Conservation (phyloP, 2,797 vertebrate genomes). For the Phrynocephalus vlangalii region DNA sequence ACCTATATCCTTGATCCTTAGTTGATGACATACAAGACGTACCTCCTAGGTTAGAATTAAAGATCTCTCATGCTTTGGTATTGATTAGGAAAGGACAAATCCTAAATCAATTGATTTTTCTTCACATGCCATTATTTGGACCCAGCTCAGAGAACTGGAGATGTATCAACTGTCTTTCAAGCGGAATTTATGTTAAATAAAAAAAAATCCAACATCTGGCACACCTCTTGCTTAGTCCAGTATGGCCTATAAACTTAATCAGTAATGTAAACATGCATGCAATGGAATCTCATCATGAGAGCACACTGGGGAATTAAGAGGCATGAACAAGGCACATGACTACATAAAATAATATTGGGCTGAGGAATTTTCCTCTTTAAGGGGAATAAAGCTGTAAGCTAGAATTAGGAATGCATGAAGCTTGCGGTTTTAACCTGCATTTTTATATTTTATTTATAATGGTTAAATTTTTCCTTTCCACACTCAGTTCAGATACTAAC, state of each 20-base stretch:
- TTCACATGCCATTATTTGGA: constrained; percentile 13
- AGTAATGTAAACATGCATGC: not conserved
- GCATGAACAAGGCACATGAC: not conserved
- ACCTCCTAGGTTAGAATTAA: constrained; percentile 7
- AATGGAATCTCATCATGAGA: not conserved
- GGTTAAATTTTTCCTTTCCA: not conserved
- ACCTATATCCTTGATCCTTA: not conserved
- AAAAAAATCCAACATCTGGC: not conserved
- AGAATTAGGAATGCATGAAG: not conserved
- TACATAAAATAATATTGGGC: not conserved
- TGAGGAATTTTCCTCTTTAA: not conserved
- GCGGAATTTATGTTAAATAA: constrained; percentile 8
- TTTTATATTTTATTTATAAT: constrained; percentile 6
- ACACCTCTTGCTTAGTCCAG: not conserved
- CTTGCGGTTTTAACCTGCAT: not conserved
- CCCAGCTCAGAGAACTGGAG: constrained; percentile 13
- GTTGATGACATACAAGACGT: not conserved
- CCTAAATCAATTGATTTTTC: constrained; percentile 16
- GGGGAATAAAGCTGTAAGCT: not conserved
- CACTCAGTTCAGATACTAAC: not conserved
- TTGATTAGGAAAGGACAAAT: constrained; percentile 22
- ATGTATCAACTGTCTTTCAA: not conserved
- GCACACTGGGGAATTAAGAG: not conserved
- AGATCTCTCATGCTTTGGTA: constrained; percentile 18
- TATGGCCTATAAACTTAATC: accelerated